phyloP scores from a whole-genome alignment of 2,888 invertebrate species.

The Ephialtes manifestator region DNA sequence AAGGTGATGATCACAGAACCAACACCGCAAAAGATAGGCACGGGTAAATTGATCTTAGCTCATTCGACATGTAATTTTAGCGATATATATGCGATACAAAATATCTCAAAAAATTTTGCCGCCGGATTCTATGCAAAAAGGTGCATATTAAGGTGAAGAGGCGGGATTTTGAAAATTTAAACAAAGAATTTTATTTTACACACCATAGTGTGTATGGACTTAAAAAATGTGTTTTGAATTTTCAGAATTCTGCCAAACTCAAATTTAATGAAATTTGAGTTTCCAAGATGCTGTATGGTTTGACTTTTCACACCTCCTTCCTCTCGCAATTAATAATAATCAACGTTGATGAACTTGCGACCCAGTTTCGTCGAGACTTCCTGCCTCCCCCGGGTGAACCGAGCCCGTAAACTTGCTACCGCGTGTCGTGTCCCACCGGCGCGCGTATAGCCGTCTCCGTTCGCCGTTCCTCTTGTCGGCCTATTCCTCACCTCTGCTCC shows the following conservation, averaged over 20 bases:
- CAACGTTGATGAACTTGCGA: constrained; percentile 82
- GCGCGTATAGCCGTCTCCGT: constrained; percentile 56
- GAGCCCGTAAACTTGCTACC: constrained; percentile 67
- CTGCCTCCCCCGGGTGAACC: constrained; percentile 62
- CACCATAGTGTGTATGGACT: no score
- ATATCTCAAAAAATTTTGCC: no score
- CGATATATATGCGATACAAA: no score
- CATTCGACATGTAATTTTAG: no score
- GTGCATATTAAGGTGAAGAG: no score
- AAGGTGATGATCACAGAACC: no score
- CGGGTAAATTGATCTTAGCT: no score
- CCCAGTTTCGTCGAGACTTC: constrained; percentile 79
- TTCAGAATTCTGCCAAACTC: constrained; percentile 12
- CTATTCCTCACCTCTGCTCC: constrained; percentile 61
- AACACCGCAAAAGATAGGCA: no score
- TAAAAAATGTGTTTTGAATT: neutral
- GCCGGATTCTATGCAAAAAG: no score
- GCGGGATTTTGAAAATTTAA: no score
- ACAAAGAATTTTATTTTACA: no score
- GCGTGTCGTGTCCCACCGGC: constrained; percentile 48
- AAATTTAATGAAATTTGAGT: constrained; percentile 26
- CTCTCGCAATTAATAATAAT: constrained; percentile 76
- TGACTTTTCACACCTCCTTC: constrained; percentile 7
- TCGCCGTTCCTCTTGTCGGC: constrained; percentile 35
- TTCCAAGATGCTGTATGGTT: constrained; percentile 27